Percentiles rank a stretch among this genome's conserved stretches.
Conservation (phyloP, 1,140 invertebrate species). For the Drosophila ambigua region DNA sequence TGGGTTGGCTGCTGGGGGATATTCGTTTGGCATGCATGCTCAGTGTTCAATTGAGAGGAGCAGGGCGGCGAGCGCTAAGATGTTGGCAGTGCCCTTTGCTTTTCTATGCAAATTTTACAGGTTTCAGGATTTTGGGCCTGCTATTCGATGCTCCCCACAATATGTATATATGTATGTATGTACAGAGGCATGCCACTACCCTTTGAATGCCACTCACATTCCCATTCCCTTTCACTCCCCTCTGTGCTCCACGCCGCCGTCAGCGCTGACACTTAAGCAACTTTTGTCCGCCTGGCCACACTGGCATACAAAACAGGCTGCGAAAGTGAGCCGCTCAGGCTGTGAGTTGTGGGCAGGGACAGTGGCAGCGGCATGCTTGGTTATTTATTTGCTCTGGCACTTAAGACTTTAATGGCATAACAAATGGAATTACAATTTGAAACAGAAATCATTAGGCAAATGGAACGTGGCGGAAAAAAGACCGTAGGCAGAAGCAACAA, state of each 20-base stretch:
- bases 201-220: slow-evolving; percentile 25
- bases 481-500: neutral
- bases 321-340: too few species aligned
- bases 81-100: slow-evolving; percentile 27
- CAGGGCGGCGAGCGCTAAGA: too few species aligned
- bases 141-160: slow-evolving; percentile 22
- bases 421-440: slow-evolving; percentile 61
- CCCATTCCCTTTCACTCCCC: slow-evolving; percentile 5
- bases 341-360: too few species aligned
- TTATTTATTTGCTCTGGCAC: slow-evolving; percentile 62
- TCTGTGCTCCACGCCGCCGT: neutral
- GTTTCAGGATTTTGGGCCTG: slow-evolving; percentile 23
- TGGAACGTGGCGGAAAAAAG: too few species aligned
- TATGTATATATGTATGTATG: slow-evolving; percentile 23
- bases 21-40: slow-evolving; percentile 36
- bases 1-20: slow-evolving; percentile 1
- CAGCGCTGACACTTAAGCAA: too few species aligned
- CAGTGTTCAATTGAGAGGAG: too few species aligned
- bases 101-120: slow-evolving; percentile 50
- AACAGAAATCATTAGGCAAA: slow-evolving; percentile 16
- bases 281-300: neutral
- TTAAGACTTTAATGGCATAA: slow-evolving; percentile 58
- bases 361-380: neutral
- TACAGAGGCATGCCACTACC: neutral
- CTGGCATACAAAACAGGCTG: too few species aligned